Evolutionary conservation across 2,797 vertebrate species (phyloP).

Genomic region (Anableps anableps): DNA sequence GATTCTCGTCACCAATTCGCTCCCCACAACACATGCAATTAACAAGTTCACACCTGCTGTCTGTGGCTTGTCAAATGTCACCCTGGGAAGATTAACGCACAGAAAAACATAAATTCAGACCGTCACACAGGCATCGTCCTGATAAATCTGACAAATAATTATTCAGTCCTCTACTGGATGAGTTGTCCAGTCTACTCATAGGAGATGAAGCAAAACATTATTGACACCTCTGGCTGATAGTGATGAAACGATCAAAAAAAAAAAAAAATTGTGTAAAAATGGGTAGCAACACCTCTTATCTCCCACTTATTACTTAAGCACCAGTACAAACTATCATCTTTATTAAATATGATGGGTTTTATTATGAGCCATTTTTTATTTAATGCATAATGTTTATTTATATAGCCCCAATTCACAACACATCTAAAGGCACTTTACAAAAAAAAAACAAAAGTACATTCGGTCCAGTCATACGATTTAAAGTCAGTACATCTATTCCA

Average conservation of each 20-base stretch:
- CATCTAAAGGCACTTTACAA: not conserved
- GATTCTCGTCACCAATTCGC: slow-evolving; percentile 1
- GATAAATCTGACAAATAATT: not conserved
- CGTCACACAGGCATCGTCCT: not conserved
- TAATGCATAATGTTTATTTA: not conserved
- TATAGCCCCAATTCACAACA: not conserved
- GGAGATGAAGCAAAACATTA: not conserved
- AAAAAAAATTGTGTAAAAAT: not conserved
- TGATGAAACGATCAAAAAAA: not conserved
- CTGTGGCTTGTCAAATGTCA: slow-evolving; percentile 24
- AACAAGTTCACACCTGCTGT: slow-evolving; percentile 39
- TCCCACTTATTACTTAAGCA: not conserved
- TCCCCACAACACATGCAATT: slow-evolving; percentile 21
- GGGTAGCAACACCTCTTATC: not conserved
- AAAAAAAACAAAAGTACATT: not conserved
- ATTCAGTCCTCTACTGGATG: not conserved
- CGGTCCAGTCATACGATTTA: not conserved
- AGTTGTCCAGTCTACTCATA: not conserved
- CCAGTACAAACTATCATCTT: not conserved
- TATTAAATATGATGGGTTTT: not conserved
- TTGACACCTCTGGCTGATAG: not conserved
- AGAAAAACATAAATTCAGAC: slow-evolving; percentile 5
- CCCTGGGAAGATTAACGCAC: not conserved
- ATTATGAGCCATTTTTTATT: not conserved
- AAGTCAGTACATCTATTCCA: not conserved